These are phyloP conservation scores for crab-eating macaque (Macaca fascicularis) DNA, from an alignment of 2,113 vertebrate genomes.

Conservation along the genomic window T2T-MFA8v1.1 NC_088386.1:55484001-55484500, in stretches of 20 bases:
- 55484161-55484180: constrained; percentile 16
- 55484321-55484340: neutral
- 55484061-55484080: neutral
- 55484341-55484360: neutral
- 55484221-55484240: constrained; percentile 9
- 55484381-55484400: neutral
- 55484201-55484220: neutral
- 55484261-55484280: neutral
- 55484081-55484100: constrained; percentile 30
- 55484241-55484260: neutral
- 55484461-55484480: neutral
- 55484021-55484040: constrained; percentile 2
- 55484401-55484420: neutral
- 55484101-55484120: neutral
- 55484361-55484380: neutral
- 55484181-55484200: neutral
- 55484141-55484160: constrained; percentile 5
- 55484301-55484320: neutral
- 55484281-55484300: neutral
- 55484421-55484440: neutral
- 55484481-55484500: neutral
- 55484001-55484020: neutral
- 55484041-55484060: neutral
- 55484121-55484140: constrained; percentile 16
- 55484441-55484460: neutral